Evolutionary conservation across 2,797 vertebrate genomes (phyloP), one percentile per base, ranked within the genome.

Genomic region (Trichosurus vulpecula): DNA sequence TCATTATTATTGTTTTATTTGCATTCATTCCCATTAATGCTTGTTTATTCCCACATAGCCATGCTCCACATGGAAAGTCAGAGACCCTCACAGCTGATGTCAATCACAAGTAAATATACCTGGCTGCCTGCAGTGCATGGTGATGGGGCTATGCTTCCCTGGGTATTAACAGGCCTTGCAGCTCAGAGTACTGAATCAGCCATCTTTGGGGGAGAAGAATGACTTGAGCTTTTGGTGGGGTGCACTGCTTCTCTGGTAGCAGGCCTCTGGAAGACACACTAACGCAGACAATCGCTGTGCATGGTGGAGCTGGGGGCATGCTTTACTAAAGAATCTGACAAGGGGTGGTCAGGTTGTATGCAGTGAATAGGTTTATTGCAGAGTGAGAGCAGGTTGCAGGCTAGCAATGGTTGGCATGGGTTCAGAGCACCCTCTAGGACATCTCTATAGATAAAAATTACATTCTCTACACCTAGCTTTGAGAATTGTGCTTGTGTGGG

Each of bases 21-120:
- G 54, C 95, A 57, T 94, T 92, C 94, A 41, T 97, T 97, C 97
- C 98, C 98, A 96, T 98, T 99, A 98, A 99, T 98, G 97, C 97
- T 96, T 98, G 96, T 99, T 99, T 99, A 97, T 99, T 99, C 99
- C 98, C 94, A 96, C 98, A 92, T 98, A 98, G 98, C 98, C 98
- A 99, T 98, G 96, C 99, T 99, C 98, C 99, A 98, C 98, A 97
- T 90, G 99, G 99, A 98, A 98, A 98, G 98, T 98, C 99, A 98
- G 99, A 98, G 98, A 98, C 98, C 98, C 98, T 98, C 98, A 98
- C 98, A 98, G 98, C 99, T 98, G 99, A 98, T 99, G 99, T 98
- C 99, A 99, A 97, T 98, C 99, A 98, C 99, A 99, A 99, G 99
- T 99, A 99, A 99, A 99, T 99, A 99, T 98, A 4, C 93, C 93